These are phyloP conservation scores for cat (Felis catus) DNA, from an alignment of 2,113 vertebrate genomes.

Conservation along the genomic window F.catus_Fca126_mat1.0 CM031424.1:52254001-52254500, in stretches of 20 bases:
- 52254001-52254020: background rate
- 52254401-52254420: constrained; percentile 12
- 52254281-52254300: constrained; percentile 60
- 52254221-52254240: constrained; percentile 55
- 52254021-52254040: constrained; percentile 5
- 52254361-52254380: constrained; percentile 49
- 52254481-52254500: background rate
- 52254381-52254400: constrained; percentile 12
- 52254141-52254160: constrained; percentile 43
- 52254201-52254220: constrained; percentile 72
- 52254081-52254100: background rate
- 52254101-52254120: constrained; percentile 47
- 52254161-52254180: constrained; percentile 64
- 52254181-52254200: constrained; percentile 69
- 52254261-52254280: constrained; percentile 70
- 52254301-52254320: constrained; percentile 18
- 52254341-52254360: constrained; percentile 4
- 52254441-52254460: background rate
- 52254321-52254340: constrained; percentile 49
- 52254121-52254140: constrained; percentile 63
- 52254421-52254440: background rate
- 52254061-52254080: constrained; percentile 13
- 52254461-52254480: background rate
- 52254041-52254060: constrained; percentile 18
- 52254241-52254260: constrained; percentile 25